Conservation (phyloP, 2,797 vertebrate genomes). For the Pseudopleuronectes americanus region DNA sequence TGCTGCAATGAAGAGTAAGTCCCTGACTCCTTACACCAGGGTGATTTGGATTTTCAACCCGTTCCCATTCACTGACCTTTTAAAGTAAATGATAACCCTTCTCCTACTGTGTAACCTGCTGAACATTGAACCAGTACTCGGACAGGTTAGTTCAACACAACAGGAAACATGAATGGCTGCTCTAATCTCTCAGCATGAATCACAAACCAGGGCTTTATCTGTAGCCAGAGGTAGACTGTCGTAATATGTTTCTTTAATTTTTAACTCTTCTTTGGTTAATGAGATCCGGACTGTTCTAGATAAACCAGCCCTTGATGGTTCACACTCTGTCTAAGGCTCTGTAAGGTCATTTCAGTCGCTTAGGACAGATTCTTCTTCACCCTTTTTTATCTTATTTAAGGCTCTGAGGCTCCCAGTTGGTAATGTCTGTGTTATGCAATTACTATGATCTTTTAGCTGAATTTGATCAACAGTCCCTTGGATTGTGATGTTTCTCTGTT, state of each 20-base stretch:
- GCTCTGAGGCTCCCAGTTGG: background rate
- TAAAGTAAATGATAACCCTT: background rate
- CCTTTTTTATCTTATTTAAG: background rate
- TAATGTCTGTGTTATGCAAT: background rate
- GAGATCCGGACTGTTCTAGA: slow-evolving; percentile 17
- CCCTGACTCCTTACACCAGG: background rate
- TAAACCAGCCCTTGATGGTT: slow-evolving; percentile 6
- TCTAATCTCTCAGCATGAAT: background rate
- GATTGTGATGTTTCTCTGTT: background rate
- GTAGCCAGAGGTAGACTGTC: slow-evolving; percentile 28
- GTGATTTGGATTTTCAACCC: background rate
- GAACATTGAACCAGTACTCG: slow-evolving; percentile 39
- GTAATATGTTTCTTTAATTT: slow-evolving; percentile 47
- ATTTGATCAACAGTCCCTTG: background rate
- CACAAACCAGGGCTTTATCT: slow-evolving; percentile 9
- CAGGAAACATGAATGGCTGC: slow-evolving; percentile 4
- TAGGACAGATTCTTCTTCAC: background rate
- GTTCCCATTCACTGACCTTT: background rate
- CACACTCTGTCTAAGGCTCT: background rate
- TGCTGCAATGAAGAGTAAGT: slow-evolving; percentile 89
- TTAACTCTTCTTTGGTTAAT: slow-evolving; percentile 19
- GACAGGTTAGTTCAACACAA: background rate
- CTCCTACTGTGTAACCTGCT: slow-evolving; percentile 1
- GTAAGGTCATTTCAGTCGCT: background rate
- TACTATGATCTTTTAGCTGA: background rate